phyloP scores from a whole-genome alignment of 2,797 vertebrate genomes.

The Neosilurus mollespiculum region DNA sequence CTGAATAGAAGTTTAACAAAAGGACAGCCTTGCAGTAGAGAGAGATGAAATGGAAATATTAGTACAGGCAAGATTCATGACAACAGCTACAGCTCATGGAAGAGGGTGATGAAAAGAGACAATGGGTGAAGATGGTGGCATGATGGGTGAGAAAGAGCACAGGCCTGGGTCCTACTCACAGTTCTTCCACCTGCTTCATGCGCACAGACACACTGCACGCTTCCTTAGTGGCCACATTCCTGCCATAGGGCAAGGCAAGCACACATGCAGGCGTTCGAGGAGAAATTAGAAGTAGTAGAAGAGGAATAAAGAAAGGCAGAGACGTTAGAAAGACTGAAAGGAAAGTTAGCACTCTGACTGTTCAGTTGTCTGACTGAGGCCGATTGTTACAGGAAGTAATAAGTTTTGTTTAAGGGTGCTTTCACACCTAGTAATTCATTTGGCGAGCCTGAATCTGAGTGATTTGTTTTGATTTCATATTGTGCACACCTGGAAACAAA shows the following conservation, averaged over 20 bases:
- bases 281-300: slow-evolving; percentile 41
- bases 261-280: slow-evolving; percentile 81
- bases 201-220: slow-evolving; percentile 98
- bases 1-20: slow-evolving; percentile 63
- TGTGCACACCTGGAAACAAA: background rate
- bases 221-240: slow-evolving; percentile 96
- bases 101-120: background rate
- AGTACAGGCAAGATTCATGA: slow-evolving; percentile 13
- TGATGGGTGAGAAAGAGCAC: slow-evolving; percentile 60
- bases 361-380: background rate
- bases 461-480: background rate
- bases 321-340: slow-evolving; percentile 36
- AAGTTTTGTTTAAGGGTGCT: background rate
- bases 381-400: slow-evolving; percentile 53
- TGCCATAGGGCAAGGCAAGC: slow-evolving; percentile 74
- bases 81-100: slow-evolving; percentile 25
- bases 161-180: slow-evolving; percentile 90
- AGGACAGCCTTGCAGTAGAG: slow-evolving; percentile 22
- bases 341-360: slow-evolving; percentile 36
- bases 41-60: background rate
- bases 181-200: slow-evolving; percentile 99
- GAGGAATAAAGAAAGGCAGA: slow-evolving; percentile 58
- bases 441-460: background rate
- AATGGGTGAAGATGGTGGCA: slow-evolving; percentile 44
- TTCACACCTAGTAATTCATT: background rate